A percentile compares a stretch with the other conserved stretches of the same genome.
Conservation (phyloP, 2,888 invertebrate genomes). For the Andrena bucephala region DNA sequence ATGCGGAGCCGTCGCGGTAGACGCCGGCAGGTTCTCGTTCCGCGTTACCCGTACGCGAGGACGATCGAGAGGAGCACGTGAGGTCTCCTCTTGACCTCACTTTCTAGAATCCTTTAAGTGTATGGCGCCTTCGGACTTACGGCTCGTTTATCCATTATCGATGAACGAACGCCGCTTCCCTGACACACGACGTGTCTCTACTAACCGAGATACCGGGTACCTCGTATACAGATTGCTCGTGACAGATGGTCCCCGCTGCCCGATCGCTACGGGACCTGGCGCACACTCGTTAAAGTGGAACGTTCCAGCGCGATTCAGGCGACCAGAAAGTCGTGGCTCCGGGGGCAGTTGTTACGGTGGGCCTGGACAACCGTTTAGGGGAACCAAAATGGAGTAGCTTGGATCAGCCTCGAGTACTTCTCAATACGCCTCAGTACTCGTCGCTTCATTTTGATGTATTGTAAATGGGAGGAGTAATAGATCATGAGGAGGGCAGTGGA, state of each 20-base stretch:
- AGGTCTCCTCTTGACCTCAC: conserved; percentile 76
- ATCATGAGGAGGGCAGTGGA: too few species aligned
- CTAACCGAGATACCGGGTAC: conserved; percentile 61
- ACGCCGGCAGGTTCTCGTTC: conserved; percentile 44
- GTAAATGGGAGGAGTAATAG: too few species aligned
- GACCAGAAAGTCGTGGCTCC: conserved; percentile 33
- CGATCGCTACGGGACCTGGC: conserved; percentile 28
- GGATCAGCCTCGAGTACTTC: too few species aligned
- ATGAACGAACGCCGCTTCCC: conserved; percentile 60
- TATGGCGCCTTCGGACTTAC: conserved; percentile 67
- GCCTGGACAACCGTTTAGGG: too few species aligned
- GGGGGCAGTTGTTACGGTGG: not conserved
- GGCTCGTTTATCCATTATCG: conserved; percentile 68
- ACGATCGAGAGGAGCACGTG: conserved; percentile 43
- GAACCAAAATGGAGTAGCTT: not conserved
- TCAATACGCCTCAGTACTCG: too few species aligned
- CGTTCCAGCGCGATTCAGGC: conserved; percentile 22
- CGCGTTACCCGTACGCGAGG: conserved; percentile 25
- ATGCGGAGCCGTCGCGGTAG: conserved; percentile 28
- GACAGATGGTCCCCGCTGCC: conserved; percentile 56
- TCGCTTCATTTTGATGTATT: not conserved
- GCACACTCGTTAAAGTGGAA: conserved; percentile 52
- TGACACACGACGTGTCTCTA: conserved; percentile 58
- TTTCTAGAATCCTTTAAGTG: conserved; percentile 77
- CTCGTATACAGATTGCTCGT: conserved; percentile 50